These are phyloP conservation scores for Corydoras sp. DNA, from an alignment of 2,113 vertebrate genomes.

Conservation along the genomic window DNA sequence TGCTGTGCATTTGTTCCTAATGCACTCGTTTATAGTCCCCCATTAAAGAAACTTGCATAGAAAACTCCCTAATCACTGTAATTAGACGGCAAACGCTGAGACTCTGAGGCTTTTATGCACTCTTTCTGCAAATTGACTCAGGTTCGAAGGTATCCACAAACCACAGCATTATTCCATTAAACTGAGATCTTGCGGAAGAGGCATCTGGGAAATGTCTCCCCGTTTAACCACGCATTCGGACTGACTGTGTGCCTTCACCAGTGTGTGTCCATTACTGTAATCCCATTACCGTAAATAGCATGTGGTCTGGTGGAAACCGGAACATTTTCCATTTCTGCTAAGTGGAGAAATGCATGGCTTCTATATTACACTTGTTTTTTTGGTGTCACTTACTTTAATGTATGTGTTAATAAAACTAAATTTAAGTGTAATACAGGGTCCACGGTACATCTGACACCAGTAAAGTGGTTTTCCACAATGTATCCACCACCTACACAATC, in stretches of 20 bases:
- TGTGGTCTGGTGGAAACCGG: background rate
- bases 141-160: slow-evolving; percentile 16
- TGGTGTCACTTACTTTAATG: too few species aligned
- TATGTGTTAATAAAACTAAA: too few species aligned
- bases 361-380: background rate
- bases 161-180: slow-evolving; percentile 3
- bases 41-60: slow-evolving; percentile 18
- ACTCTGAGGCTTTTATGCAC: slow-evolving; percentile 20
- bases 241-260: slow-evolving; percentile 23
- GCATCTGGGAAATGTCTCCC: slow-evolving; percentile 22
- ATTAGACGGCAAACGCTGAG: slow-evolving; percentile 18
- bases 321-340: slow-evolving; percentile 4
- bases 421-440: too few species aligned
- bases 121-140: slow-evolving; percentile 7
- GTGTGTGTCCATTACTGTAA: slow-evolving; percentile 16
- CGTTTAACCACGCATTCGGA: slow-evolving; percentile 5
- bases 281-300: slow-evolving; percentile 23
- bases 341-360: background rate
- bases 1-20: slow-evolving; percentile 14
- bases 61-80: slow-evolving; percentile 10
- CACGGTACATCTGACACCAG: too few species aligned
- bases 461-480: too few species aligned
- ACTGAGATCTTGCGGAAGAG: slow-evolving; percentile 14
- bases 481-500: too few species aligned
- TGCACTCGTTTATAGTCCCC: slow-evolving; percentile 4